Percentiles rank a stretch among this genome's conserved stretches.
Conservation (phyloP, 2,888 invertebrate species). For the Masnerella sp. region DNA sequence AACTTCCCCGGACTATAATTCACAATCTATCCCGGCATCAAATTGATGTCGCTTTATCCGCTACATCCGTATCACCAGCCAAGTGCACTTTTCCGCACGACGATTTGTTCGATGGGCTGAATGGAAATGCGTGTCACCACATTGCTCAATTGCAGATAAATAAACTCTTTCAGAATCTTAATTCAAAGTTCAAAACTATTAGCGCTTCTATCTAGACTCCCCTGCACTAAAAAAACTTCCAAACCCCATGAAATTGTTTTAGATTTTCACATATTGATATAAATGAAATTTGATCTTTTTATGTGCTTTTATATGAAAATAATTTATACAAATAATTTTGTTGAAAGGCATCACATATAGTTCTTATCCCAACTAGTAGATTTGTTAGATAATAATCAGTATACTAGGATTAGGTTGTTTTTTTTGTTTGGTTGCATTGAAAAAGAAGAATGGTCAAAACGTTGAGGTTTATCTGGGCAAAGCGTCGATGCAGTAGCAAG, state of each 20-base stretch:
- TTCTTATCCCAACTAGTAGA: no score
- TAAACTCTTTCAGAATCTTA: slow-evolving; percentile 33
- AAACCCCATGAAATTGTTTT: no score
- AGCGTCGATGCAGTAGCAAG: slow-evolving; percentile 54
- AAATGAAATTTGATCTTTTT: no score
- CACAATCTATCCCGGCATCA: slow-evolving; percentile 51
- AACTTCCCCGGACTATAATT: slow-evolving; percentile 47
- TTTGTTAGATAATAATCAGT: no score
- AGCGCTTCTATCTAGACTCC: no score
- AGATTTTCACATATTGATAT: no score
- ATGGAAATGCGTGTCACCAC: slow-evolving; percentile 40
- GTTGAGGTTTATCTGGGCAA: slow-evolving; percentile 36
- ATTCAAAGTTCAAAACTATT: no score
- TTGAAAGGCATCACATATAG: no score
- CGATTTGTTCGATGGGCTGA: slow-evolving; percentile 54
- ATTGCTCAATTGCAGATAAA: slow-evolving; percentile 5
- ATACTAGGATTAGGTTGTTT: no score
- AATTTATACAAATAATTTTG: no score
- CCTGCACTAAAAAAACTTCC: no score
- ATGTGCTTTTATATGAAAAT: no score
- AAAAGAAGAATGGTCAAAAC: slow-evolving; percentile 19
- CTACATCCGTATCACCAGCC: slow-evolving; percentile 52
- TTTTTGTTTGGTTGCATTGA: slow-evolving; percentile 4
- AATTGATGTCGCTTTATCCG: slow-evolving; percentile 55
- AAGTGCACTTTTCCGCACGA: slow-evolving; percentile 53